A percentile compares a stretch with the other conserved stretches of the same genome.
Conservation (phyloP, 1,140 invertebrate genomes). For the Neotoxoptera formosana region DNA sequence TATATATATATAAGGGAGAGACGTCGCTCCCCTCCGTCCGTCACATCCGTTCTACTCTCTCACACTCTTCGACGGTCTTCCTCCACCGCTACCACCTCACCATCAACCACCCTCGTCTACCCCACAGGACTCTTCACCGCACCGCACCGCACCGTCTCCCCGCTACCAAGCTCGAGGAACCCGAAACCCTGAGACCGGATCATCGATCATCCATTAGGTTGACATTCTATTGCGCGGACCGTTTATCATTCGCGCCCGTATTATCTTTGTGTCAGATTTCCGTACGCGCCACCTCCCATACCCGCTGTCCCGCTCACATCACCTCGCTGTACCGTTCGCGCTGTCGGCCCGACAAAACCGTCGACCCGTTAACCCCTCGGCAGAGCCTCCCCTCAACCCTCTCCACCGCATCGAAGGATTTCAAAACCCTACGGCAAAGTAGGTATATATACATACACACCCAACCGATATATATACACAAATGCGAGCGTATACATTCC, state of each 20-base stretch:
- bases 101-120: not conserved
- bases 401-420: not conserved
- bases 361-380: slow-evolving; percentile 46
- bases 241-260: slow-evolving; percentile 56
- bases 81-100: not conserved
- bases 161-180: not conserved
- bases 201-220: slow-evolving; percentile 58
- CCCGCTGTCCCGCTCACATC: not conserved
- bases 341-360: slow-evolving; percentile 30
- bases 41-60: not conserved
- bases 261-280: slow-evolving; percentile 58
- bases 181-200: slow-evolving; percentile 44
- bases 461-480: not conserved
- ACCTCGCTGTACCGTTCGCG: not conserved
- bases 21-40: not conserved
- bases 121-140: not conserved
- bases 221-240: slow-evolving; percentile 53
- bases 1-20: not conserved
- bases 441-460: not conserved
- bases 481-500: not conserved
- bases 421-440: not conserved
- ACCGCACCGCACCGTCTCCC: not conserved
- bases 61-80: not conserved
- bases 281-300: not conserved
- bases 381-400: not conserved